A percentile compares a stretch with the other conserved stretches of the same genome.
phyloP scores from a whole-genome alignment of 1,140 invertebrate genomes.

The Drosophila willistoni region DNA sequence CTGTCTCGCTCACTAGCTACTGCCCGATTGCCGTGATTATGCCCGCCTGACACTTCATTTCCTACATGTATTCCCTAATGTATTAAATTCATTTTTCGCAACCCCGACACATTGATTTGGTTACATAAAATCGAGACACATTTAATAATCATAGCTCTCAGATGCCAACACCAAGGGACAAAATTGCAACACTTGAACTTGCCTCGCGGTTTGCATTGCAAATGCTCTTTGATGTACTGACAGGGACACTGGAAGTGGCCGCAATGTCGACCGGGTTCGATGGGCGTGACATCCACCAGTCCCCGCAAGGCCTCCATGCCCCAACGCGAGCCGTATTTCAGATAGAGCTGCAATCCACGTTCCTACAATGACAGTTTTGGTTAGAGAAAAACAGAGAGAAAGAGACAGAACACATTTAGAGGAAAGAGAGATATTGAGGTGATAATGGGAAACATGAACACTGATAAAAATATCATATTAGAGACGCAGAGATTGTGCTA shows the following conservation, averaged over 20 bases:
- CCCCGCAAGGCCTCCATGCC: slow-evolving; percentile 89
- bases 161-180: slow-evolving; percentile 82
- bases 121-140: slow-evolving; percentile 24
- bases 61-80: neutral
- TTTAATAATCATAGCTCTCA: slow-evolving; percentile 77
- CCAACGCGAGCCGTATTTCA: slow-evolving; percentile 93
- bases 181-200: slow-evolving; percentile 82
- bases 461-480: slow-evolving; percentile 5
- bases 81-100: slow-evolving; percentile 30
- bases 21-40: too few species aligned
- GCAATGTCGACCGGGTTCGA: slow-evolving; percentile 90
- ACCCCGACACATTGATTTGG: slow-evolving; percentile 24
- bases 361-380: slow-evolving; percentile 85
- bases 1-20: too few species aligned
- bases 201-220: slow-evolving; percentile 92
- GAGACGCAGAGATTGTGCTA: slow-evolving; percentile 3
- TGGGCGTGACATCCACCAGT: slow-evolving; percentile 86
- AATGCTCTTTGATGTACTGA: slow-evolving; percentile 94
- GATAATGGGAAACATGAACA: neutral
- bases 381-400: slow-evolving; percentile 64
- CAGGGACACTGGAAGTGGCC: slow-evolving; percentile 91
- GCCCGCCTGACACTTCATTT: too few species aligned
- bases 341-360: slow-evolving; percentile 90
- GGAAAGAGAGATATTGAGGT: slow-evolving; percentile 15
- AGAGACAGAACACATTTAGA: slow-evolving; percentile 55